These are phyloP conservation scores for Aphodius sticticus DNA, from an alignment of 2,888 invertebrate genomes.

Conservation along the genomic window DNA sequence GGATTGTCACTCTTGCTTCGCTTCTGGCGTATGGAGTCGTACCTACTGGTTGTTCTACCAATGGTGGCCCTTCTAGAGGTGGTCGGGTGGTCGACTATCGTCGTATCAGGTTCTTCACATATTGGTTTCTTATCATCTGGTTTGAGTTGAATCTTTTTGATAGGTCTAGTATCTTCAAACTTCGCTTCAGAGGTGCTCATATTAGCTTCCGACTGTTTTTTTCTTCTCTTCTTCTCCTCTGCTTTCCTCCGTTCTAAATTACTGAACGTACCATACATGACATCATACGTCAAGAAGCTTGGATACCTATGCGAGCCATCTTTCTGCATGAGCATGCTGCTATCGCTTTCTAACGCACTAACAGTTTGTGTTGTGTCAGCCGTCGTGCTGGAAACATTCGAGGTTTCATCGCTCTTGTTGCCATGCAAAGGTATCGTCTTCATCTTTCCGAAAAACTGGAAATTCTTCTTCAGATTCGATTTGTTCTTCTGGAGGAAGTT, in stretches of 20 bases:
- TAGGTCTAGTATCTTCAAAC: background rate
- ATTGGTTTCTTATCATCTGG: background rate
- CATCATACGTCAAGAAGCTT: constrained; percentile 12
- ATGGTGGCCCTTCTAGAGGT: background rate
- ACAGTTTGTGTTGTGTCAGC: background rate
- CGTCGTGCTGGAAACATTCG: background rate
- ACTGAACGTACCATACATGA: background rate
- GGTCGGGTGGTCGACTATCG: background rate
- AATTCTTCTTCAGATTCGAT: constrained; percentile 19
- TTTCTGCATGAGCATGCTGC: background rate
- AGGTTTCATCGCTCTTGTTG: background rate
- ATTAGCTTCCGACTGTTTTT: background rate
- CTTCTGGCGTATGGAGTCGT: background rate
- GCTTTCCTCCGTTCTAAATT: background rate
- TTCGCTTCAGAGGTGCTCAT: background rate
- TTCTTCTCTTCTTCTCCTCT: background rate
- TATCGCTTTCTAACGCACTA: background rate
- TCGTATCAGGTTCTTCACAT: background rate
- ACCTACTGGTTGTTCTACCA: background rate
- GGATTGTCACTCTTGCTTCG: background rate
- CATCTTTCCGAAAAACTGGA: constrained; percentile 17
- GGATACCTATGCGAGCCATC: constrained; percentile 17
- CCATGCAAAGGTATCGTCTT: constrained; percentile 6
- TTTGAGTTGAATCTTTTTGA: background rate
- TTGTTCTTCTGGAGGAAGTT: constrained; percentile 14